phyloP scores from a whole-genome alignment of 2,888 invertebrate species.

The Rhagium mordax region DNA sequence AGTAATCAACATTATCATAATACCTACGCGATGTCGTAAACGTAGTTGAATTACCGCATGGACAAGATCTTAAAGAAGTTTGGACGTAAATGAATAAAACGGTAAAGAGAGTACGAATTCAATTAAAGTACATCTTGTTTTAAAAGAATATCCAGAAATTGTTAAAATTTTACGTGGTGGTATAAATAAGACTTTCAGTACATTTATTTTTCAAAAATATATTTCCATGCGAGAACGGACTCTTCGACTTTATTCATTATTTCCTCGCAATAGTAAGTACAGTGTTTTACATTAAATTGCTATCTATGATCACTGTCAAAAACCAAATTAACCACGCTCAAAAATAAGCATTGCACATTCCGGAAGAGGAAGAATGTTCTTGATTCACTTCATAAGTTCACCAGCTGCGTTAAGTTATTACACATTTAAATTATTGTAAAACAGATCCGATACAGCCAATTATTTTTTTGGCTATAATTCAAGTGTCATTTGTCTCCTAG shows the following conservation, averaged over 20 bases:
- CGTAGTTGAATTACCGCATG: slow-evolving; percentile 21
- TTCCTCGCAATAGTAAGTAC: no score
- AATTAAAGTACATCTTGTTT: neutral
- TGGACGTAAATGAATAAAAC: neutral
- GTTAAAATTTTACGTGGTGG: no score
- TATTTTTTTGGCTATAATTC: slow-evolving; percentile 13
- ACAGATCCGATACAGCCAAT: neutral
- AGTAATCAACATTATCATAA: slow-evolving; percentile 43
- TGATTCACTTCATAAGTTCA: neutral
- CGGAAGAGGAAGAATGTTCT: neutral
- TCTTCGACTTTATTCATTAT: no score
- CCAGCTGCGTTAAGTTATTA: neutral
- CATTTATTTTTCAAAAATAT: no score
- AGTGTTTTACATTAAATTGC: no score
- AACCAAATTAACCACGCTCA: no score
- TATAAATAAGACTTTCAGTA: no score
- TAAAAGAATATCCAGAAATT: neutral
- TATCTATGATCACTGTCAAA: no score
- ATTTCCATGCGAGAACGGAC: no score
- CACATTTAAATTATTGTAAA: neutral
- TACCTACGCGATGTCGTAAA: slow-evolving; percentile 39
- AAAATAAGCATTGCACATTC: neutral
- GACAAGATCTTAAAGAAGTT: slow-evolving; percentile 16
- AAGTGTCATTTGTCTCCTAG: neutral
- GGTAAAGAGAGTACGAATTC: neutral